Evolutionary conservation across 2,797 vertebrate genomes (phyloP), one percentile per base, ranked within the genome.

Genomic region (Valencia hispanica): DNA sequence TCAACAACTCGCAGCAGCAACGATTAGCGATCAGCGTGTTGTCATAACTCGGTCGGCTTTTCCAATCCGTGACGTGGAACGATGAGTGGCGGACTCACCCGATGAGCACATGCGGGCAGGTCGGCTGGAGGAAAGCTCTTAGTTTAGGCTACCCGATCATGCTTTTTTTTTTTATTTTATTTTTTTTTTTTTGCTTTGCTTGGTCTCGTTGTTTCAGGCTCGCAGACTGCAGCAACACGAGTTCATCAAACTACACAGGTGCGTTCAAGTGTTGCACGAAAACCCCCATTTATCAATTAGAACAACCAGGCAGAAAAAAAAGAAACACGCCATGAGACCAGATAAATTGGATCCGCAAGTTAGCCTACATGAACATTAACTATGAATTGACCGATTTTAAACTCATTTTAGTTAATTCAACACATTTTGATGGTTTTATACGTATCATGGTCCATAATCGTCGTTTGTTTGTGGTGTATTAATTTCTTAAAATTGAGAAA

Each of bases 81-180:
- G n/a, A 45, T 36, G 1, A 43, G 69, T 55, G 50, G 34, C 10
- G 65, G 10, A 92, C 91, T 94, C 91, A 94, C 92, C 91, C 68
- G 72, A 45, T 36, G 77, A 82, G 81, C 78, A 79, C 89, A 87
- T 92, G 12, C 30, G 39, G 82, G 32, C 43, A 27, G 79, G 68
- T 87, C 80, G n/a, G 79, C 59, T 59, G 48, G 78, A 84, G 82
- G 66, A 75, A 87, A 84, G 75, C 73, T 80, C 73, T 80, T 47
- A 17, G 20, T 17, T 74, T 65, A 80, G 45, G 79, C 75, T 59
- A 77, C 45, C 76, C 73, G 39, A 25, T 66, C 88, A 79, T 43
- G 84, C 76, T n/a, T n/a, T n/a, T n/a, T n/a, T n/a, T n/a, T n/a
- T n/a, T n/a, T n/a, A n/a, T n/a, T n/a, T n/a, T n/a, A n/a, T n/a